Evolutionary conservation across 2,113 vertebrate species (phyloP), one percentile per base, ranked within the genome.

Genomic region (Ancistrus triradiatus): DNA sequence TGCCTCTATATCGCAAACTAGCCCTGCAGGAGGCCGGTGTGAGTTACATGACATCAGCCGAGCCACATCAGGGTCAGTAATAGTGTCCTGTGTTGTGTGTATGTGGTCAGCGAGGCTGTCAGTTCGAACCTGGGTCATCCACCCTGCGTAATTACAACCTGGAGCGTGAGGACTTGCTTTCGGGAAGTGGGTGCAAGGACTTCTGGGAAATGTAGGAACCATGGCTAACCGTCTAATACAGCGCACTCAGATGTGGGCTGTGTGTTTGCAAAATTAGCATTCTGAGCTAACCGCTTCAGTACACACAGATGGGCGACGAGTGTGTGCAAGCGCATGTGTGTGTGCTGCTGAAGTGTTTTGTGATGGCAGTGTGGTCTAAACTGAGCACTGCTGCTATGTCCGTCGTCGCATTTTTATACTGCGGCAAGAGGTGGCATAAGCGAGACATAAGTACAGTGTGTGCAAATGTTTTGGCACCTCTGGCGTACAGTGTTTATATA

Each of bases 181-280:
- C 59, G 66, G 70, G 70, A 73, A 68, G 61, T 73, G 64, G 70
- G 59, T 42, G 65, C 58, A 73, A 47, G 47, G 70, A 63, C 49
- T 73, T 73, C 59, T 73, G 64, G 70, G 70, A 73, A 73, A 59
- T 68, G 64, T 68, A 68, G 64, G 70, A 66, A 46, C 9, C 44
- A 52, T 28, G 61, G 52, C 35, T 67, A 63, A 63, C 47, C 38
- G 35, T 62, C 38, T 55, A 60, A 49, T 48, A 66, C 14, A 46
- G 13, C 47, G 1, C 27, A 10, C 59, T 50, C 44, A 68, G 70
- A 68, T 73, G 70, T 72, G 70, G 70, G 46, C 43, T 25, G 18
- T 37, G 53, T 6, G 24, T 24, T 18, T n/a, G 46, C 64, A 63
- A 73, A 76, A 60, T 66, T 40, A 64, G 69, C 6, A 22, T 48